Evolutionary conservation across 2,113 vertebrate species (phyloP).

Genomic region (Macquaria australasica): DNA sequence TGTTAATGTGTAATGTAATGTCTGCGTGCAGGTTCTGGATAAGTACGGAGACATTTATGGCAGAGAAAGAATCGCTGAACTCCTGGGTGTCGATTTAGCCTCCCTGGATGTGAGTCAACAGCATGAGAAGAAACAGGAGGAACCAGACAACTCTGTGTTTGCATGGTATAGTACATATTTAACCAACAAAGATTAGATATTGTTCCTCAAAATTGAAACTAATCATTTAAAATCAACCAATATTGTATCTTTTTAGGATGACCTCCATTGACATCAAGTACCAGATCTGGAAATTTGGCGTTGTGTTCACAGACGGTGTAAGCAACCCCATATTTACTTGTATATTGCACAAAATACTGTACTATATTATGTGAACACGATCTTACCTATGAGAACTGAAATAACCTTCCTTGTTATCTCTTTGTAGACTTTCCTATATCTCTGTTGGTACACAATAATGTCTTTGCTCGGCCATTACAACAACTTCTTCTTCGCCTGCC

Average conservation of each 20-base stretch:
- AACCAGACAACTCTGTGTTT: slow-evolving; percentile 89
- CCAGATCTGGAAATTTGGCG: slow-evolving; percentile 97
- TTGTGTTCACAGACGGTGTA: slow-evolving; percentile 94
- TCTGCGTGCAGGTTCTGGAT: slow-evolving; percentile 87
- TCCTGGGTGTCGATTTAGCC: slow-evolving; percentile 93
- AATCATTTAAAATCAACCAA: not conserved
- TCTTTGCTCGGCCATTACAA: slow-evolving; percentile 95
- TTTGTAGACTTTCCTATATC: slow-evolving; percentile 91
- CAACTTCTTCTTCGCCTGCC: slow-evolving; percentile 94
- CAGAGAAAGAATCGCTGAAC: slow-evolving; percentile 91
- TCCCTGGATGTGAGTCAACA: slow-evolving; percentile 92
- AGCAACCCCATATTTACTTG: slow-evolving; percentile 65
- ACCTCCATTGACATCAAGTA: slow-evolving; percentile 92
- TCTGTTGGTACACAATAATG: slow-evolving; percentile 94
- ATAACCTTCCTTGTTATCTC: not conserved
- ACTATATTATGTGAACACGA: not conserved
- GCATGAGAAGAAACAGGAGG: slow-evolving; percentile 87
- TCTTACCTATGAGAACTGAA: not conserved
- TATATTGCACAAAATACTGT: not conserved
- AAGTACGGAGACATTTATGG: slow-evolving; percentile 96
- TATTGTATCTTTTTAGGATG: slow-evolving; percentile 77
- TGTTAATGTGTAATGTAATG: not conserved
- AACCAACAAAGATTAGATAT: not conserved
- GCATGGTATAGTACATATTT: slow-evolving; percentile 82
- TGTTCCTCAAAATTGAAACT: not conserved